Conservation (phyloP, 2,888 invertebrate genomes). For the Phengaris arion region DNA sequence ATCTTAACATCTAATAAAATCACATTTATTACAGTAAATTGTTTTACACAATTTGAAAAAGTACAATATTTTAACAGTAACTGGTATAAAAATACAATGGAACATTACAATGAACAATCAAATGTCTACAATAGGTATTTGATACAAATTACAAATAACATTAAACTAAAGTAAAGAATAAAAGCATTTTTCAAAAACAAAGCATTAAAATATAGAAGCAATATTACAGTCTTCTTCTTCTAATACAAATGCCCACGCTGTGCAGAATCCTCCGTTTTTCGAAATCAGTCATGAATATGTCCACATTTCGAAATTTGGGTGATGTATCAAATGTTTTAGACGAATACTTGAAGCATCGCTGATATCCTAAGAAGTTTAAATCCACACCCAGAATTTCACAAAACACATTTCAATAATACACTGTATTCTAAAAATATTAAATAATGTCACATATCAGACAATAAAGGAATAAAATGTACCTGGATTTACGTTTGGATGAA, state of each 20-base stretch:
- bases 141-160: not conserved
- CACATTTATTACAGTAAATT: not conserved
- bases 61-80: too few species aligned
- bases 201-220: constrained; percentile 2
- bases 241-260: not conserved
- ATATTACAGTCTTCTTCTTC: not conserved
- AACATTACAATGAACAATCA: not conserved
- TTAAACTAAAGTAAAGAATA: not conserved
- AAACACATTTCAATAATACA: not conserved
- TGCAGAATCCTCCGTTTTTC: not conserved
- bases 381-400: constrained; percentile 10
- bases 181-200: constrained; percentile 3
- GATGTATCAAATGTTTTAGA: not conserved
- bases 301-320: not conserved
- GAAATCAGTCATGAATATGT: not conserved
- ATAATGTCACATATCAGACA: constrained; percentile 29
- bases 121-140: not conserved
- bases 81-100: not conserved
- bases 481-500: constrained; percentile 63
- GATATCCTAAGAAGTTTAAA: constrained; percentile 7
- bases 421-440: not conserved
- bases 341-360: not conserved
- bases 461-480: constrained; percentile 50
- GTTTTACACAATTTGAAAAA: not conserved
- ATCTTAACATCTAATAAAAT: constrained; percentile 1